phyloP scores from a whole-genome alignment of 2,797 vertebrate species.

The Salmo trutta region DNA sequence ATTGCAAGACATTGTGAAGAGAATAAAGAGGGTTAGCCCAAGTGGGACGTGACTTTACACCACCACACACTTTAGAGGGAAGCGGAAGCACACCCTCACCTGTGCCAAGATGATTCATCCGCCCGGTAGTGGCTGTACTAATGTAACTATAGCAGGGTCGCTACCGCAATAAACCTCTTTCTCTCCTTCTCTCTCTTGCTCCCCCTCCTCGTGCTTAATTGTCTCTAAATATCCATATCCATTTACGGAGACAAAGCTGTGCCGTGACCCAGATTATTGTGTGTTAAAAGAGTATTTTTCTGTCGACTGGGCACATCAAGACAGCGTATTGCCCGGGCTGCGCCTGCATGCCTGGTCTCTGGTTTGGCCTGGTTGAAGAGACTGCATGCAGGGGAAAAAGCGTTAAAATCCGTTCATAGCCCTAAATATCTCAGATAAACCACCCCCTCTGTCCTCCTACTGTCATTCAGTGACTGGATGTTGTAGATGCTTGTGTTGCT shows the following conservation, averaged over 20 bases:
- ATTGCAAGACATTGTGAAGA: background rate
- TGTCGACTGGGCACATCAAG: slow-evolving; percentile 35
- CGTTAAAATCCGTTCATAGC: background rate
- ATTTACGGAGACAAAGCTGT: slow-evolving; percentile 25
- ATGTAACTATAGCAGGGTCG: background rate
- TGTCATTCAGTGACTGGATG: background rate
- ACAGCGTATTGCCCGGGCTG: slow-evolving; percentile 38
- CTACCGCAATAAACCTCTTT: background rate
- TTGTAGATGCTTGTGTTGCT: background rate
- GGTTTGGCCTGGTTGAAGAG: background rate
- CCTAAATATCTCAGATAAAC: background rate
- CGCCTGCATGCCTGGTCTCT: background rate
- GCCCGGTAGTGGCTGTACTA: background rate
- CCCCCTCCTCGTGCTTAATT: slow-evolving; percentile 26
- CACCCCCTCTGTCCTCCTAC: background rate
- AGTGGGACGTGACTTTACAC: too few species aligned
- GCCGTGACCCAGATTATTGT: slow-evolving; percentile 34
- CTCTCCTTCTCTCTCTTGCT: background rate
- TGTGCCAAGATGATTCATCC: background rate
- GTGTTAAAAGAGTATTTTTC: slow-evolving; percentile 37
- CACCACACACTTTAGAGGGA: too few species aligned
- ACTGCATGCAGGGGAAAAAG: background rate
- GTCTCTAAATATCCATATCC: slow-evolving; percentile 40
- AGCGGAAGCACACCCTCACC: background rate
- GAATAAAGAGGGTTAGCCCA: background rate